Conservation (phyloP, 2,797 vertebrate genomes). For the Cyprinella venusta region DNA sequence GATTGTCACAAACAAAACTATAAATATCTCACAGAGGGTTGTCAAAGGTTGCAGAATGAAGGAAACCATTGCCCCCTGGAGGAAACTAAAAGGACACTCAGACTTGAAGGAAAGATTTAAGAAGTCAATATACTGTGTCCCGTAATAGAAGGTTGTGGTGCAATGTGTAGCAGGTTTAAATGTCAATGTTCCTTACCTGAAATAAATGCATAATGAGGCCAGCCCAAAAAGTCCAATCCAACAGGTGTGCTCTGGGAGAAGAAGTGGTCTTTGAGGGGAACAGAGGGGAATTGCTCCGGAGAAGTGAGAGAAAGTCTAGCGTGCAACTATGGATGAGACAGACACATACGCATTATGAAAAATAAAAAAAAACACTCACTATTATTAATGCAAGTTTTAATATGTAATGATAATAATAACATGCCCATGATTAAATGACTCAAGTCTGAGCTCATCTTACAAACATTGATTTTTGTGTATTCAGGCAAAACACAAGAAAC, state of each 20-base stretch:
- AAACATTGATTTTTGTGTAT: neutral
- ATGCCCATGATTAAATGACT: neutral
- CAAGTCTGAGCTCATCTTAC: neutral
- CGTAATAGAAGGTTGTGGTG: constrained; percentile 2
- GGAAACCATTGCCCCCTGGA: constrained; percentile 49
- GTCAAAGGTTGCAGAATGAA: constrained; percentile 34
- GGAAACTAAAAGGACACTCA: constrained; percentile 14
- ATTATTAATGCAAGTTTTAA: neutral
- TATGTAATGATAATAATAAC: neutral
- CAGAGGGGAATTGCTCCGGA: constrained; percentile 68
- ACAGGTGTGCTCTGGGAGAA: constrained; percentile 82
- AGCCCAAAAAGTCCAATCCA: constrained; percentile 76
- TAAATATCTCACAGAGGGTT: constrained; percentile 43
- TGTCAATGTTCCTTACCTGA: constrained; percentile 70
- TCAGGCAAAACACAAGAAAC: constrained; percentile 24
- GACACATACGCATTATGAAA: neutral
- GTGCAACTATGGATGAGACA: constrained; percentile 65
- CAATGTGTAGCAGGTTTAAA: neutral
- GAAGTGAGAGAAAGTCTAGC: constrained; percentile 66
- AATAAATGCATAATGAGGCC: constrained; percentile 66
- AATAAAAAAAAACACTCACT: neutral
- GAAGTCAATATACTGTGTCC: constrained; percentile 1
- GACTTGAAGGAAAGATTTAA: constrained; percentile 17
- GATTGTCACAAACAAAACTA: constrained; percentile 24
- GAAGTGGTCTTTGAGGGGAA: constrained; percentile 70